Evolutionary conservation across 2,888 invertebrate species (phyloP), one percentile per base, ranked within the genome.

Genomic region (Tiphia femorata): DNA sequence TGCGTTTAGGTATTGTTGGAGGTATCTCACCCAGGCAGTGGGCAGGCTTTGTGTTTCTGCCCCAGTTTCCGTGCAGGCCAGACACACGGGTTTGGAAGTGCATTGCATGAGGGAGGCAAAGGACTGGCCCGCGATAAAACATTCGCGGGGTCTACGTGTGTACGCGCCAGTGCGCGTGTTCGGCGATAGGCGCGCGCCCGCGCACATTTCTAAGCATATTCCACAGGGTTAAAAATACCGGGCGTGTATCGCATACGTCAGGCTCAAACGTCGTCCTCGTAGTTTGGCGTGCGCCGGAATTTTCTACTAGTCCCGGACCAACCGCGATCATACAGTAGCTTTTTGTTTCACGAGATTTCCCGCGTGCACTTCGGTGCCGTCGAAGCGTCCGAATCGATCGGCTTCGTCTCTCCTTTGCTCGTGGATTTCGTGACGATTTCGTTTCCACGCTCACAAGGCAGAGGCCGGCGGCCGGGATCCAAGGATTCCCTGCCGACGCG

Each of bases 171-270:
- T 30, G 30, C 30, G 10, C 30, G 1, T 25, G 10, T 37, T 12
- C n/a, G n/a, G 6, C 20, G 33, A 33, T 30, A 14, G 48, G 38
- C 47, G 30, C 49, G 49, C 33, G 33, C 35, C 41, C 48, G 27
- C 23, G 41, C 17, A 17, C 21, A 37, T 53, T 56, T 56, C 42
- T 14, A n/a, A n/a, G n/a, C n/a, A n/a, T n/a, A n/a, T n/a, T n/a
- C n/a, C n/a, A n/a, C 76, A 71, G 72, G 68, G 74, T 76, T 79
- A 78, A 79, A 81, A 80, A 79, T 80, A 80, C 70, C 64, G 63
- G 67, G 56, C 62, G 33, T 33, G 67, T 58, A 58, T 67, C 62
- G 62, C 38, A 43, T 62, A 47, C 41, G 43, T 40, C 30, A 14
- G n/a, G 21, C 21, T n/a, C n/a, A n/a, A n/a, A n/a, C n/a, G n/a